phyloP scores from a whole-genome alignment of 1,140 invertebrate genomes.

The Centruroides sculpturatus region DNA sequence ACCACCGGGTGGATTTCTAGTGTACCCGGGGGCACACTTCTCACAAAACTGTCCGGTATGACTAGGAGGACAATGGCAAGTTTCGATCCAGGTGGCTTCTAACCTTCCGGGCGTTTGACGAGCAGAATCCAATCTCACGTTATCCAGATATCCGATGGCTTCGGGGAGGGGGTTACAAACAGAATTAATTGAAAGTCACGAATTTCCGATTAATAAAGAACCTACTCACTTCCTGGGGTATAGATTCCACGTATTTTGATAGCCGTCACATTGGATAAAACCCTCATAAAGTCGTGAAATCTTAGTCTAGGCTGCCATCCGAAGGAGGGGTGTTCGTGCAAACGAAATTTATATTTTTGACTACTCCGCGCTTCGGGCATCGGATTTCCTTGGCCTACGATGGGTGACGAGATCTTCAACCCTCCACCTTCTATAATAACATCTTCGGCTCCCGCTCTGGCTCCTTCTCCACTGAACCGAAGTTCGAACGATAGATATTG shows the following conservation, averaged over 20 bases:
- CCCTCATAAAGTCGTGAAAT: slow-evolving; percentile 71
- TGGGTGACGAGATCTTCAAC: slow-evolving; percentile 62
- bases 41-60: slow-evolving; percentile 90
- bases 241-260: slow-evolving; percentile 89
- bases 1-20: slow-evolving; percentile 72
- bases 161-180: background rate
- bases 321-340: slow-evolving; percentile 65
- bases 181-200: background rate
- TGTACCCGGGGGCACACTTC: slow-evolving; percentile 81
- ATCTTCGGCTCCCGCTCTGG: slow-evolving; percentile 58
- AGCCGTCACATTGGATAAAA: slow-evolving; percentile 80
- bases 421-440: slow-evolving; percentile 68
- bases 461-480: slow-evolving; percentile 59
- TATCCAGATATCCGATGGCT: slow-evolving; percentile 60
- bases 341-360: slow-evolving; percentile 59
- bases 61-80: slow-evolving; percentile 77
- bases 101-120: slow-evolving; percentile 58
- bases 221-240: slow-evolving; percentile 44
- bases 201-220: background rate
- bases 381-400: slow-evolving; percentile 77
- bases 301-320: slow-evolving; percentile 78
- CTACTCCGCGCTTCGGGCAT: slow-evolving; percentile 48
- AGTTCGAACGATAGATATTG: slow-evolving; percentile 78
- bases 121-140: slow-evolving; percentile 73
- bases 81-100: slow-evolving; percentile 79